Evolutionary conservation across 2,888 invertebrate species (phyloP).

Genomic region (Pterobdella sp.): DNA sequence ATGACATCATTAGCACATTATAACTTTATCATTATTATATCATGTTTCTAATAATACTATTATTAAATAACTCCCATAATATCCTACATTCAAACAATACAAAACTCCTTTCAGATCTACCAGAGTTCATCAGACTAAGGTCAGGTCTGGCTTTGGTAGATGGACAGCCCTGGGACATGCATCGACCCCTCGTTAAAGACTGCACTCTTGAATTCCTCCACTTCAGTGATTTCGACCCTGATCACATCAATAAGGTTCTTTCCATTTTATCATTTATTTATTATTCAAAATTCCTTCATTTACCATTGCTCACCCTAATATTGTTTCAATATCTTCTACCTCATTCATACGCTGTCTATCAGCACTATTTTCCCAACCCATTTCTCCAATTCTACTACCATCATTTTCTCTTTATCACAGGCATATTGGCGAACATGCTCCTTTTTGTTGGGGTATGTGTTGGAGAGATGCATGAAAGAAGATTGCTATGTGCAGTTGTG

Average conservation of each 20-base stretch:
- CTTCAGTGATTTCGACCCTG: slow-evolving; percentile 57
- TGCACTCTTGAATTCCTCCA: slow-evolving; percentile 61
- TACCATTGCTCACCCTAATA: neutral
- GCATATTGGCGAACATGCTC: slow-evolving; percentile 90
- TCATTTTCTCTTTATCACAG: slow-evolving; percentile 41
- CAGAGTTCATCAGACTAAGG: slow-evolving; percentile 63
- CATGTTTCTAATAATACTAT: no score
- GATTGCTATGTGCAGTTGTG: slow-evolving; percentile 68
- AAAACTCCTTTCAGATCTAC: slow-evolving; percentile 59
- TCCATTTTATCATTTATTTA: neutral
- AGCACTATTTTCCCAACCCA: neutral
- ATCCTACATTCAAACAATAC: neutral
- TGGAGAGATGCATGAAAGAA: slow-evolving; percentile 71
- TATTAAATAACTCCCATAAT: no score
- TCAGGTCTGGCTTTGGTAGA: slow-evolving; percentile 75
- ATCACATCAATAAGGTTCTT: slow-evolving; percentile 42
- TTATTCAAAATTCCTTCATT: neutral
- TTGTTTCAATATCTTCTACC: neutral
- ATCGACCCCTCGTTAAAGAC: slow-evolving; percentile 64
- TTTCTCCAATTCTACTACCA: neutral
- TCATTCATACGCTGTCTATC: neutral
- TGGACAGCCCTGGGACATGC: slow-evolving; percentile 83
- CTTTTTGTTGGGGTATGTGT: slow-evolving; percentile 69
- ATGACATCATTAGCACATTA: no score
- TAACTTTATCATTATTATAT: no score